Base-by-base conservation (phyloP, 1,140 invertebrate species). In the Hylyphantes graminicola region DNA sequence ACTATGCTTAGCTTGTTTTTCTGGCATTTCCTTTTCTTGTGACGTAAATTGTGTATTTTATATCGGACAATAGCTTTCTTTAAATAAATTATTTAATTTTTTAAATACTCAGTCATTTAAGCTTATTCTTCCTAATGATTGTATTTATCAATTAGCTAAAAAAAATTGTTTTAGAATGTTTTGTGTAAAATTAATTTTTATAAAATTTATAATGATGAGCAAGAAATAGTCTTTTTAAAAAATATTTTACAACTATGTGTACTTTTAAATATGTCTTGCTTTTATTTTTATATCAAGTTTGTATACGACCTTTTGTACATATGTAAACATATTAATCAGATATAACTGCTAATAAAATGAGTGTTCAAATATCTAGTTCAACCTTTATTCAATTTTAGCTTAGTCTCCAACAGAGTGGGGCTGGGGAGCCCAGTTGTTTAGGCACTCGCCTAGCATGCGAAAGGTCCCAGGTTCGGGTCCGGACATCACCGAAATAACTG, bases 261-360 rank as follows among this genome's bases (percentile, higher is more conserved):
- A 57, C 21, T 70, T 70, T 70, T 35, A 70, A 53, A 70, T 74
- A 57, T 74, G 72, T 57, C 12, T 17, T 74, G 72, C 72, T 74
- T 74, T 74, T 74, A 74, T 74, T 74, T 74, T 74, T 74, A 59
- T 74, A 74, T 53, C 7, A 57, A 35, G 12, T 74, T 74, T 74
- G 72, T 74, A 74, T 59, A 57, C 72, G 57, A 21, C 55, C 57
- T n/a, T 11, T 59, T 74, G 72, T 74, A 74, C 35, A 74, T 74
- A 74, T 74, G 54, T 74, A 57, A 8, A 74, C 72, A 15, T 74
- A 19, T 21, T 74, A 74, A 21, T 21, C 72, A 57, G 72, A 74
- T 21, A n/a, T 74, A 35, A 17, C 72, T 74, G 72, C 13, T 74
- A 74, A 74, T 74, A 74, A 74, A 74, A 57, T 74, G 53, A 57